Base-by-base conservation (phyloP, 2,113 vertebrate genomes). In the Halichoerus grypus region DNA sequence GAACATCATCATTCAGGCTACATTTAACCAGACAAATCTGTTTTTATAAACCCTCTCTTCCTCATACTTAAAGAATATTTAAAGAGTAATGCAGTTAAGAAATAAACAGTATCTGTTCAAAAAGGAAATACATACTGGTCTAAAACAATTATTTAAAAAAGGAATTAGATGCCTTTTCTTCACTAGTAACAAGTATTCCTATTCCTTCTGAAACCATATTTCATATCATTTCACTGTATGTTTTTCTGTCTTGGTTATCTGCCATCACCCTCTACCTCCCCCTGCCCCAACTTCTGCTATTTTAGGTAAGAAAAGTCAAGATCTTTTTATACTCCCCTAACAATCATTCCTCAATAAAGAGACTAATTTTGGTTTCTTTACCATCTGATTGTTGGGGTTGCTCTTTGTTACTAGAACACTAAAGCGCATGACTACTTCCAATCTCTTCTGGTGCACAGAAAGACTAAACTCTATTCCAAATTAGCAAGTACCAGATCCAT, bases 51-150 rank as follows among this genome's bases (percentile, higher is more conserved):
- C 51, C 33, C 16, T 83, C 53, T 94, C n/a, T 97, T 80, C 57
- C 53, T 91, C 53, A 93, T 28, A 59, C 26, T 88, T 74, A 95
- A 57, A 22, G 69, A 71, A 13, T 74, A 80, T n/a, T 91, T 84
- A 82, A 84, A 89, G 59, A 81, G 5, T 86, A 97, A 97, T 67
- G 51, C 72, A 95, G 91, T 92, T 84, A 89, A 91, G 51, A 88
- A 93, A 79, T 97, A 97, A 93, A 94, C 4, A 88, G 2, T 46
- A 72, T 90, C 57, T 72, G 55, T 93, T 96, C 67, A 95, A 92
- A 97, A 94, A 97, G 51, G n/a, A 94, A 95, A 93, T 76, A 92
- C 3, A 91, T 80, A 91, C 16, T 76, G 28, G 57, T 72, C 8
- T 92, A 87, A 97, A 97, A 53, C 4, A 85, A 82, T 49, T 79